Evolutionary conservation across 2,113 vertebrate genomes (phyloP).

Genomic region (Miniopterus natalensis): DNA sequence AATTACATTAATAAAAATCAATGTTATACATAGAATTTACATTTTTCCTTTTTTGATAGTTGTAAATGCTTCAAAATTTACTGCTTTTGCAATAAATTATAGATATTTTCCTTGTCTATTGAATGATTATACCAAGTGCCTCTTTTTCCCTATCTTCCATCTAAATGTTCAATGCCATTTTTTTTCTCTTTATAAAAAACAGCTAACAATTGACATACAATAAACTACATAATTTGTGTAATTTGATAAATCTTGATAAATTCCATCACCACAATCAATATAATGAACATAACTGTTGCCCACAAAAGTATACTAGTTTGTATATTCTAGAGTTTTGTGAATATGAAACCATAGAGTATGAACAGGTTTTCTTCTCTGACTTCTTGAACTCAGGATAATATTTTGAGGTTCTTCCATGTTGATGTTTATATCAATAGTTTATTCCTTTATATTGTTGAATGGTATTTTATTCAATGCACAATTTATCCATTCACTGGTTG

Average conservation of each 20-base stretch:
- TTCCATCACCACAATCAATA: not conserved
- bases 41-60: not conserved
- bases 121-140: not conserved
- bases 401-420: not conserved
- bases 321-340: slow-evolving; percentile 38
- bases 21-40: slow-evolving; percentile 29
- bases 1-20: not conserved
- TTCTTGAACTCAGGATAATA: slow-evolving; percentile 31
- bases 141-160: not conserved
- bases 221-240: slow-evolving; percentile 15
- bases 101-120: slow-evolving; percentile 43
- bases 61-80: slow-evolving; percentile 22
- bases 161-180: not conserved
- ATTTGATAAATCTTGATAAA: slow-evolving; percentile 2
- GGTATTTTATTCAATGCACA: not conserved
- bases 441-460: slow-evolving; percentile 22
- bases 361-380: not conserved
- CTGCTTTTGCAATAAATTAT: slow-evolving; percentile 10
- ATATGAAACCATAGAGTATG: not conserved
- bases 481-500: not conserved
- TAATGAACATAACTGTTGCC: not conserved
- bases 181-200: not conserved
- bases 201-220: not conserved
- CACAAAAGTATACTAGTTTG: not conserved
- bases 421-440: slow-evolving; percentile 13